Conservation (phyloP, 2,113 vertebrate genomes). For the Otus sunia region DNA sequence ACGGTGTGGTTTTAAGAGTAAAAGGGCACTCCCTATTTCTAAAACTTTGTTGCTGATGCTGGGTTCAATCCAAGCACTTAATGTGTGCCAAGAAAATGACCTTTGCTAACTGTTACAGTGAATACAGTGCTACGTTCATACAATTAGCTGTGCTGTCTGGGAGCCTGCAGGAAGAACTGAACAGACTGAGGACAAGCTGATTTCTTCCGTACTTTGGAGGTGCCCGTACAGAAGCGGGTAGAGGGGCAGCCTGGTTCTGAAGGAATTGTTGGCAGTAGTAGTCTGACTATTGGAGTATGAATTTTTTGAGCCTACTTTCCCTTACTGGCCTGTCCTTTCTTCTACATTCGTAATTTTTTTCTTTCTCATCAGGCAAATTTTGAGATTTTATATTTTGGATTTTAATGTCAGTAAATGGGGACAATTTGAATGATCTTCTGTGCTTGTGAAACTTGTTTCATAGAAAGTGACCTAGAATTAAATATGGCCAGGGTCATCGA, state of each 20-base stretch:
- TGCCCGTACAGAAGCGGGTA: rapidly evolving
- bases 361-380: not conserved
- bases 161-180: not conserved
- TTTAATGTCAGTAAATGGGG: not conserved
- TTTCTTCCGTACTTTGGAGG: not conserved
- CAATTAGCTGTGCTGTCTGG: not conserved
- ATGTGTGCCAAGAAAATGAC: not conserved
- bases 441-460: not conserved
- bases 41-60: not conserved
- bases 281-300: not conserved
- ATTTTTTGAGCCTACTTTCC: not conserved
- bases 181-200: not conserved
- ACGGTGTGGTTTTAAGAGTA: not conserved
- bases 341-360: not conserved
- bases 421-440: not conserved
- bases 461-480: not conserved
- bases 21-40: not conserved
- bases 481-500: too few species aligned
- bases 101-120: not conserved
- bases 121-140: not conserved
- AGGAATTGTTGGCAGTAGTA: not conserved
- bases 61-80: not conserved
- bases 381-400: not conserved
- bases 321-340: not conserved
- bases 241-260: not conserved